These are phyloP conservation scores for Lepeophtheirus salmonis DNA, from an alignment of 1,140 invertebrate genomes.

Conservation along the genomic window DNA sequence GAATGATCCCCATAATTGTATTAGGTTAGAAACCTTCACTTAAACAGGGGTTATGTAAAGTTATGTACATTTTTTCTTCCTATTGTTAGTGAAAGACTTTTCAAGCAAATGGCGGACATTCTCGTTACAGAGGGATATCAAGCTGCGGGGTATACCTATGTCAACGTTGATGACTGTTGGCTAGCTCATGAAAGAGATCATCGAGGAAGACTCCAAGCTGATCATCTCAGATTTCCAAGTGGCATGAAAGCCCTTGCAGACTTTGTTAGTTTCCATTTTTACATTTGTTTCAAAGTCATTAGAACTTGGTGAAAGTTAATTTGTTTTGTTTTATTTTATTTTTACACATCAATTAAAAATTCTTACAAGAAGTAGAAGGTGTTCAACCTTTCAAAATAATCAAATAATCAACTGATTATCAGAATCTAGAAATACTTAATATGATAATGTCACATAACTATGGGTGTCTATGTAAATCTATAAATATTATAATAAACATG, in stretches of 20 bases:
- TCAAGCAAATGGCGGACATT: conserved; percentile 74
- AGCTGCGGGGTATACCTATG: conserved; percentile 67
- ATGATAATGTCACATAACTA: too few species aligned
- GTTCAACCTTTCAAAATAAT: too few species aligned
- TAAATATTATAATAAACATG: too few species aligned
- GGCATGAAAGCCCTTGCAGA: conserved; percentile 72
- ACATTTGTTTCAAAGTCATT: too few species aligned
- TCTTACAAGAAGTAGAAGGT: too few species aligned
- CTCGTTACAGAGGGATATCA: conserved; percentile 71
- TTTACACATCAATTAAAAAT: too few species aligned
- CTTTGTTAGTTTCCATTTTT: conserved; percentile 55
- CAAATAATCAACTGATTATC: too few species aligned
- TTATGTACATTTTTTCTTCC: background rate
- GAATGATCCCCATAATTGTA: conserved; percentile 76
- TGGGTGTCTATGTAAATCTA: too few species aligned
- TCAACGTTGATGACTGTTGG: conserved; percentile 93
- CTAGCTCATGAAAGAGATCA: conserved; percentile 53
- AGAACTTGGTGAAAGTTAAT: too few species aligned
- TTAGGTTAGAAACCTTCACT: conserved; percentile 42
- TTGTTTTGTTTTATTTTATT: too few species aligned
- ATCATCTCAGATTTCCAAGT: conserved; percentile 65
- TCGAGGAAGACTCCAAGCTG: conserved; percentile 54
- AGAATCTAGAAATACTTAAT: too few species aligned
- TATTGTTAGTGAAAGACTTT: conserved; percentile 57
- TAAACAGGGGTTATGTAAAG: background rate